These are phyloP conservation scores for Gasterosteus aculeatus DNA, from an alignment of 2,113 vertebrate genomes.

Conservation along the genomic window DNA sequence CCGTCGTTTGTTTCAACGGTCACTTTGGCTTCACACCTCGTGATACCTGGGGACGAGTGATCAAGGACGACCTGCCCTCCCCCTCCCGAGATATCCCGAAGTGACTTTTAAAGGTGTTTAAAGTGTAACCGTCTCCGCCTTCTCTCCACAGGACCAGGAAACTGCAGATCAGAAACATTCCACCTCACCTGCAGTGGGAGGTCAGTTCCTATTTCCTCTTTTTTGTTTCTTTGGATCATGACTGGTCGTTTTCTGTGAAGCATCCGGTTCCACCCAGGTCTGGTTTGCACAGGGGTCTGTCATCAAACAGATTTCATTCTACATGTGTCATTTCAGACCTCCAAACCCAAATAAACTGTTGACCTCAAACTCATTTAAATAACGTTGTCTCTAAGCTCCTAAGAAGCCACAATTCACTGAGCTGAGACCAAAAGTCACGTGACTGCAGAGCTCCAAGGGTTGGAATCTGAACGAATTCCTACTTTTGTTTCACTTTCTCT, in stretches of 20 bases:
- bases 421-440: too few relatives aligned
- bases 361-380: too few relatives aligned
- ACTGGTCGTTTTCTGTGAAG: neutral
- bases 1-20: neutral
- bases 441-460: too few relatives aligned
- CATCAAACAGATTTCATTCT: too few relatives aligned
- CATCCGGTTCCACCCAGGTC: neutral
- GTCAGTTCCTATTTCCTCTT: conserved; percentile 75
- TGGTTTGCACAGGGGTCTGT: neutral
- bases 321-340: too few relatives aligned
- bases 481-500: too few relatives aligned
- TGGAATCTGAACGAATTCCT: too few relatives aligned
- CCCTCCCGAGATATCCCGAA: neutral
- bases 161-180: conserved; percentile 94
- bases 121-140: conserved; percentile 14
- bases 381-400: too few relatives aligned
- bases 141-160: conserved; percentile 88
- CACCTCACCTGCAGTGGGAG: conserved; percentile 95
- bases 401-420: too few relatives aligned
- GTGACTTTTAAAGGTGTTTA: neutral
- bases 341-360: too few relatives aligned
- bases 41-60: too few relatives aligned
- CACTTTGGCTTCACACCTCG: neutral
- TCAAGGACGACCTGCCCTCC: neutral
- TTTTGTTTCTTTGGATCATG: neutral